Base-by-base conservation (phyloP, 2,113 vertebrate species). In the Microcebus griseorufus region DNA sequence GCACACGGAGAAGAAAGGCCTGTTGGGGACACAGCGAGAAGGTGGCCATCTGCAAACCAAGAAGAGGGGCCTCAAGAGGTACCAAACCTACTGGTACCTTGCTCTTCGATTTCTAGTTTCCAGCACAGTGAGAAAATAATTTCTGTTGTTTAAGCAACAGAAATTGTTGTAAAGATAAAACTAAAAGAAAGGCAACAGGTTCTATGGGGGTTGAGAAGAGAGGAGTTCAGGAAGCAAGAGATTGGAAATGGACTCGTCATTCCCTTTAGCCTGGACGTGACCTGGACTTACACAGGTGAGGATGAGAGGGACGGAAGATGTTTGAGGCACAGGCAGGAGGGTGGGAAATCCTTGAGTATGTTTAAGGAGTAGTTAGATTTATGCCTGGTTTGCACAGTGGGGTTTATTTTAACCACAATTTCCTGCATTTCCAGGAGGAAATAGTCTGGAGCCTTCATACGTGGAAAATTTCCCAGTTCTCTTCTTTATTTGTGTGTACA, bases 351-450 rank as follows among this genome's bases (percentile, higher is more conserved):
- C 14, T 0, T 13, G 65, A 18, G 58, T 10, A n/a, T 53, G 17
- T 76, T 39, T 64, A 48, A 60, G n/a, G 45, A 64, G 32, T 9
- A 64, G 39, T 78, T 86, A 88, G 37, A 37, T 81, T 92, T 81
- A 79, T 84, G 16, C 29, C 34, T 94, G 37, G 9, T 91, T 69
- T 58, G 4, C 72, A 42, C 4, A 73, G 48, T 62, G 45, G 51
- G 42, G 39, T 91, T 94, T 93, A 82, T 82, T 93, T 87, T 96
- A 76, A 85, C 9, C 14, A 70, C 42, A 45, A 0, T 93, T 70
- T 88, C 62, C 75, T 84, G 29, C 29, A 72, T 78, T 92, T 94
- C 67, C 39, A 27, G 53, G 75, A 39, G 73, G 83, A 80, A 62
- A 72, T 76, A 23, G 8, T 42, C 32, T 53, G 72, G 53, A 82